A percentile compares a stretch with the other conserved stretches of the same genome.
phyloP scores from a whole-genome alignment of 2,113 vertebrate species.

The Henicopernis longicauda region DNA sequence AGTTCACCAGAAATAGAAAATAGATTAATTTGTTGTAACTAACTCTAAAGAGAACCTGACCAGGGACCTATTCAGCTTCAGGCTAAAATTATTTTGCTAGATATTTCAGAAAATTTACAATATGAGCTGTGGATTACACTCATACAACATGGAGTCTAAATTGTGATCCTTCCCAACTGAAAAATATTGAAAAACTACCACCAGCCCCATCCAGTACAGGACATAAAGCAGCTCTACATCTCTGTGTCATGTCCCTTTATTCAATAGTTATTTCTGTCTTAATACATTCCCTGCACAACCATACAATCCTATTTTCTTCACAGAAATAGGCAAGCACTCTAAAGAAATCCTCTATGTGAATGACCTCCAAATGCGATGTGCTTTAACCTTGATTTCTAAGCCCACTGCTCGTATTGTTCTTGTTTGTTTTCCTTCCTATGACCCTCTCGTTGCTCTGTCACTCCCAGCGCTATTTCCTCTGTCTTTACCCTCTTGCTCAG shows the following conservation, averaged over 20 bases:
- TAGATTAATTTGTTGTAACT: not conserved
- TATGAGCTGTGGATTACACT: not conserved
- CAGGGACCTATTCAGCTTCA: not conserved
- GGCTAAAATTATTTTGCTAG: not conserved
- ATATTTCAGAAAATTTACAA: not conserved
- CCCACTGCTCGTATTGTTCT: not conserved
- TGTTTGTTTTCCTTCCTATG: not conserved
- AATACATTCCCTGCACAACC: not conserved
- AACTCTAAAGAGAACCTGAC: not conserved
- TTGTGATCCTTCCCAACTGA: accelerated
- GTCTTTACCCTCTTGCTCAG: not conserved
- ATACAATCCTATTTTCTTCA: not conserved
- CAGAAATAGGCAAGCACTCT: not conserved
- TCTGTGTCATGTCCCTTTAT: accelerated
- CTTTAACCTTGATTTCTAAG: not conserved
- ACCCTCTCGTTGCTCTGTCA: not conserved
- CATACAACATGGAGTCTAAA: not conserved
- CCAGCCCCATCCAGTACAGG: not conserved
- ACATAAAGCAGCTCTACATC: not conserved
- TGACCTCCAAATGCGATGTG: not conserved
- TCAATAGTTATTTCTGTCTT: not conserved
- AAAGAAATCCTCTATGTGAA: not conserved
- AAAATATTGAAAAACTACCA: not conserved
- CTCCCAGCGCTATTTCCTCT: not conserved
- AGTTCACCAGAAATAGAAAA: not conserved